Percentiles rank a stretch among this genome's conserved stretches.
Conservation (phyloP, 2,113 vertebrate genomes). For the Globicephala melas region DNA sequence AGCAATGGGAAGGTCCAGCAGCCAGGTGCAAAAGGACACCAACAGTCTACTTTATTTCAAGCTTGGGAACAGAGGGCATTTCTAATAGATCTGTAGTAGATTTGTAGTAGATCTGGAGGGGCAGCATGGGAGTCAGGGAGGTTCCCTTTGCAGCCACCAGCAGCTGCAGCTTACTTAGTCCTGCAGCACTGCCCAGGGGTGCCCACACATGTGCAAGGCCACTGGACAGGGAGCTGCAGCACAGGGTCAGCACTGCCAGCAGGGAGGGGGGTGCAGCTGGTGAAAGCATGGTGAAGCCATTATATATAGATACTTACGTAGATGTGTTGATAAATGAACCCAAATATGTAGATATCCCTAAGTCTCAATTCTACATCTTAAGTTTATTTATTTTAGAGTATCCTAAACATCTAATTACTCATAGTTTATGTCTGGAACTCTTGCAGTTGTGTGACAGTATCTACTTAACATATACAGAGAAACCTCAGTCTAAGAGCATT, state of each 20-base stretch:
- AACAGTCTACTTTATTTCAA: neutral
- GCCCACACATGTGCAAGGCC: conserved; percentile 62
- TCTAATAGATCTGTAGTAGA: neutral
- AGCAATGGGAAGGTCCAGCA: neutral
- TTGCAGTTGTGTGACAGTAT: neutral
- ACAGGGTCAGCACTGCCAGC: conserved; percentile 82
- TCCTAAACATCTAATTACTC: neutral
- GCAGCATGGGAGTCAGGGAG: conserved; percentile 74
- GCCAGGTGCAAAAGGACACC: neutral
- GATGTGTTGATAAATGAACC: neutral
- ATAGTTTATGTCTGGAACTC: neutral
- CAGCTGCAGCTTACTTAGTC: conserved; percentile 85
- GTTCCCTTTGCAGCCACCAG: conserved; percentile 86
- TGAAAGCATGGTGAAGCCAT: conserved; percentile 87
- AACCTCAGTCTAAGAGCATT: neutral
- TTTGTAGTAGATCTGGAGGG: conserved; percentile 35
- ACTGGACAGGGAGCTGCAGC: conserved; percentile 55
- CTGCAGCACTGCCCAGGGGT: conserved; percentile 58
- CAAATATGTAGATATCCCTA: neutral
- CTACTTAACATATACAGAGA: neutral
- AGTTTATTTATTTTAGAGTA: neutral
- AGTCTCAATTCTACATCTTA: neutral
- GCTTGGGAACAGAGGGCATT: conserved; percentile 12
- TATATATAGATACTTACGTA: neutral
- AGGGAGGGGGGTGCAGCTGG: conserved; percentile 86